Conservation (phyloP, 1,140 invertebrate genomes). For the Fopius arisanus region DNA sequence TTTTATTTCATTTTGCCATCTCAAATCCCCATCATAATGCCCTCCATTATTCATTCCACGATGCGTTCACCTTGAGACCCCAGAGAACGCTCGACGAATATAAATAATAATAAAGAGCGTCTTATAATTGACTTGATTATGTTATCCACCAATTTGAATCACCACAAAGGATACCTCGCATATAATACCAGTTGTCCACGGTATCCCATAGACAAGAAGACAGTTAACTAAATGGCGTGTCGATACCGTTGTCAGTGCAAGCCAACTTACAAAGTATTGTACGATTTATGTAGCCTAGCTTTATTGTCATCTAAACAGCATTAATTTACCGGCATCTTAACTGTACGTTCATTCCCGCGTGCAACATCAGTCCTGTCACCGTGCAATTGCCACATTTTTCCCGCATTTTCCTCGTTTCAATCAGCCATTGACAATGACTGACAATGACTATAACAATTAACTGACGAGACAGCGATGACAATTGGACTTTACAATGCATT, state of each 20-base stretch:
- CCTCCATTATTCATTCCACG: too few species aligned
- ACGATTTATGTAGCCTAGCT: neutral
- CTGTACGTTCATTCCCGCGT: neutral
- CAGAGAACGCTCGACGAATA: too few species aligned
- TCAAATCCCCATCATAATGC: too few species aligned
- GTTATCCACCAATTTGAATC: too few species aligned
- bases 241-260: conserved; percentile 5
- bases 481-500: neutral
- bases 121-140: too few species aligned
- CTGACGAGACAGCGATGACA: too few species aligned
- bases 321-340: neutral
- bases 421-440: neutral
- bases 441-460: too few species aligned
- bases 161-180: neutral
- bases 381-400: neutral
- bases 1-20: neutral
- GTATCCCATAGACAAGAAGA: neutral
- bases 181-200: neutral
- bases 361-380: neutral
- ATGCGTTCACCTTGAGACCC: too few species aligned
- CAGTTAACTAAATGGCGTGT: conserved; percentile 22
- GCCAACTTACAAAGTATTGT: neutral
- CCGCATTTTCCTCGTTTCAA: neutral
- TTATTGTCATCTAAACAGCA: neutral
- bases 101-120: too few species aligned